Base-by-base conservation (phyloP, 2,797 vertebrate genomes). In the Picus viridis region DNA sequence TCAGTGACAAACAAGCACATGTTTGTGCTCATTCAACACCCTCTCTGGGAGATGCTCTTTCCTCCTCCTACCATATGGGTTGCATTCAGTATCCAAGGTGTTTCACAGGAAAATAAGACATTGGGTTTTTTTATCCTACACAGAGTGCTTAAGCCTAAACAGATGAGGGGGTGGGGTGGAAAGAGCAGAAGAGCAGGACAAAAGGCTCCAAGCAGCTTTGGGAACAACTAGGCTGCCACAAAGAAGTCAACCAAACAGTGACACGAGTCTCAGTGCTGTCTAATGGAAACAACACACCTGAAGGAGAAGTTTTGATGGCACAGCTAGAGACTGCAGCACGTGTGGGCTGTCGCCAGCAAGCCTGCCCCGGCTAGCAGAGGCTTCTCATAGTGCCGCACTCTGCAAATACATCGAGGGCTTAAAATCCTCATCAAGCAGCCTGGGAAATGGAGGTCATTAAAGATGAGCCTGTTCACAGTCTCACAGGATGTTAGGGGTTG, bases 1-100 rank as follows among this genome's bases (percentile, higher is more conserved):
- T 86, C 89, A 89, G 89, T 47, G 22, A 91, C 96, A 96, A 95
- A 91, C 83, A 92, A 94, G 92, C 85, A 91, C 92, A 88, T 88
- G 94, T 91, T 95, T 94, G 77, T 92, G 95, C 68, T 94, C 74
- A 96, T 96, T 96, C 95, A 92, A 95, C 95, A 94, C 91, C 91
- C 91, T 96, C 92, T 93, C 92, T 96, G 95, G 95, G 93, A 96
- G 83, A 94, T 94, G 77, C 47, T 92, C 80, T 92, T 96, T 95
- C 92, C 94, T 92, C 74, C 79, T 79, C 89, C 80, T 76, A 78
- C 94, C 95, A 94, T 95, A 94, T 96, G 96, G 95, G 91, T 82
- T 92, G 49, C 93, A 86, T 94, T 96, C 91, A 2, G 74, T 93
- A 86, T 92, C 94, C 95, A 92, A 95, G 91, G 96, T 96, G 95